These are phyloP conservation scores for Megaceryle maxima DNA, from an alignment of 2,113 vertebrate genomes.

Conservation along the genomic window DNA sequence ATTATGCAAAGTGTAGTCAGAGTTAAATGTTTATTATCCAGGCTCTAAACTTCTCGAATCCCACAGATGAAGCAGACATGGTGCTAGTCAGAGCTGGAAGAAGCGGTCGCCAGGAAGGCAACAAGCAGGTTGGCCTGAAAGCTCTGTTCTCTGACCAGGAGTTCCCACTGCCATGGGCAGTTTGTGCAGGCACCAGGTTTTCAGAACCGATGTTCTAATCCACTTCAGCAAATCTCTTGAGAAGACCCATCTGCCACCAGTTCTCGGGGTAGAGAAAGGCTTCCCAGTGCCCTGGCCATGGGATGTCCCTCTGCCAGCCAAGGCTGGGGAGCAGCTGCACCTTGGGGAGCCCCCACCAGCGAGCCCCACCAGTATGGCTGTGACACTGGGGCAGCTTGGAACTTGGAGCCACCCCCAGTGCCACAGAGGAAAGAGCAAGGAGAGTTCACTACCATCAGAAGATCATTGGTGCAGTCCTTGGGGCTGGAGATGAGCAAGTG, in stretches of 20 bases:
- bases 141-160: not conserved
- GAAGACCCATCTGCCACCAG: not conserved
- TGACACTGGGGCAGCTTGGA: not conserved
- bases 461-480: too few species aligned
- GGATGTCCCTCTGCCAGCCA: not conserved
- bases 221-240: not conserved
- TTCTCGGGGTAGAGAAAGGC: accelerated
- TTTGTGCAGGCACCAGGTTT: not conserved
- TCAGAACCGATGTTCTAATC: not conserved
- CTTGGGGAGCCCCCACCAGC: not conserved
- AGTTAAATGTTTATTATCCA: not conserved
- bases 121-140: not conserved
- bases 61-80: not conserved
- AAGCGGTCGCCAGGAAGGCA: not conserved
- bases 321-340: not conserved
- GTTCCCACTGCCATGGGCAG: accelerated
- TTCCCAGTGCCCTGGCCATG: not conserved
- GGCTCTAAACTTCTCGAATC: not conserved
- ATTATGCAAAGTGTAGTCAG: not conserved
- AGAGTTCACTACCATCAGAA: not conserved
- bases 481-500: not conserved
- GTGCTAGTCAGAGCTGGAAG: not conserved
- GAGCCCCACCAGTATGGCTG: not conserved
- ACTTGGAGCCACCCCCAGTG: not conserved
- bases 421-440: not conserved